A percentile compares a stretch with the other conserved stretches of the same genome.
Conservation (phyloP, 1,140 invertebrate species). For the Nasonia vitripennis region DNA sequence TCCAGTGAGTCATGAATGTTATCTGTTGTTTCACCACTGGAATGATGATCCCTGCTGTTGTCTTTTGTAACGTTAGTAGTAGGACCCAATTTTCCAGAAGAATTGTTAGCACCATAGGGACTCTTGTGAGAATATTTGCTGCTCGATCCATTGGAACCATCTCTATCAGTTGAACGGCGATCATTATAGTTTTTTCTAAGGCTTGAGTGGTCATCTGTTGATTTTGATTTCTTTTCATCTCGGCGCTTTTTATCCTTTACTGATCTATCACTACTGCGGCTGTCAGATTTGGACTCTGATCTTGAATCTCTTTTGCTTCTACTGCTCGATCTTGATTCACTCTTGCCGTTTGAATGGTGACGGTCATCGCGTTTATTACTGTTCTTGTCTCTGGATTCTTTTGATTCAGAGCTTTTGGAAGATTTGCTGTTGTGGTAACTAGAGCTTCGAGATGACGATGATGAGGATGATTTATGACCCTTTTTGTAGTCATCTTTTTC, state of each 20-base stretch:
- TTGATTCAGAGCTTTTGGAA: slow-evolving; percentile 60
- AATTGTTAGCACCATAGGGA: slow-evolving; percentile 57
- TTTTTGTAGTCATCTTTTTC: slow-evolving; percentile 67
- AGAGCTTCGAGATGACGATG: slow-evolving; percentile 49
- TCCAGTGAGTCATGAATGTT: slow-evolving; percentile 64
- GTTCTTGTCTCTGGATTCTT: slow-evolving; percentile 35
- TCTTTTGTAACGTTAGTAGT: slow-evolving; percentile 66
- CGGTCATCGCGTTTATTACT: slow-evolving; percentile 42
- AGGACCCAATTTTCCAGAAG: slow-evolving; percentile 57
- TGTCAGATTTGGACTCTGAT: slow-evolving; percentile 51
- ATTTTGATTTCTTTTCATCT: slow-evolving; percentile 70
- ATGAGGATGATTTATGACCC: slow-evolving; percentile 63
- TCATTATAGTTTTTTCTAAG: slow-evolving; percentile 70
- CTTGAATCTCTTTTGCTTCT: slow-evolving; percentile 43
- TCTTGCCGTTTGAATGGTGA: slow-evolving; percentile 36
- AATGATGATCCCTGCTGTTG: slow-evolving; percentile 64
- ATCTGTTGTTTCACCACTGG: slow-evolving; percentile 69
- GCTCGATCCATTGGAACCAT: slow-evolving; percentile 72
- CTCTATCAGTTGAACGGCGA: slow-evolving; percentile 71
- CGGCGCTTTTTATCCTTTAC: slow-evolving; percentile 69
- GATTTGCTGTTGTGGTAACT: slow-evolving; percentile 57
- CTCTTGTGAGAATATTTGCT: slow-evolving; percentile 68
- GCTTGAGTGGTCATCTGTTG: slow-evolving; percentile 72
- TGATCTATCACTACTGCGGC: slow-evolving; percentile 60
- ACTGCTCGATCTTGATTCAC: slow-evolving; percentile 38